Conservation (phyloP, 2,888 invertebrate genomes). For the Perdita meconis region DNA sequence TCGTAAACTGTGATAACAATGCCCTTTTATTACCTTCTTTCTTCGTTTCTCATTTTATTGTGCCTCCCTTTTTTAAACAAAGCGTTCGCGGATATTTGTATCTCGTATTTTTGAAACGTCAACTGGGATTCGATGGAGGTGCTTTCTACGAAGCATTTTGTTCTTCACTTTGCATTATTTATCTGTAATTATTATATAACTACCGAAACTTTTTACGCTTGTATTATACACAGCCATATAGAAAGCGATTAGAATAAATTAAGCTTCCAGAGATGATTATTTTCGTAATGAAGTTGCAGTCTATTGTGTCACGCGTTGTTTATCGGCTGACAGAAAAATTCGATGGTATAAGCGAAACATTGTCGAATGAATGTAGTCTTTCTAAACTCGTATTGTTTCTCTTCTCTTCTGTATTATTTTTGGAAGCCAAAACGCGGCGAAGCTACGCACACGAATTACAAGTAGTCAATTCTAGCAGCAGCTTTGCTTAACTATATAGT, state of each 20-base stretch:
- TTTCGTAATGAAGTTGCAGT: slow-evolving; percentile 37
- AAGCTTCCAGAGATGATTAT: slow-evolving; percentile 53
- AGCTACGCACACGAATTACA: slow-evolving; percentile 50
- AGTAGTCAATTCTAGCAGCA: slow-evolving; percentile 44
- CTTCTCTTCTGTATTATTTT: background rate
- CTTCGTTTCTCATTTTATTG: background rate
- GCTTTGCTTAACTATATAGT: slow-evolving; percentile 74
- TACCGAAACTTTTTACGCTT: slow-evolving; percentile 61
- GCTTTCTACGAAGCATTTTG: slow-evolving; percentile 58
- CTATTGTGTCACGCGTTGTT: slow-evolving; percentile 37
- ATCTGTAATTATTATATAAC: slow-evolving; percentile 45
- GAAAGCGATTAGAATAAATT: slow-evolving; percentile 58
- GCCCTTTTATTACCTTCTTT: slow-evolving; percentile 40
- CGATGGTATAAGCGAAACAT: slow-evolving; percentile 2
- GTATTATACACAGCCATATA: slow-evolving; percentile 54
- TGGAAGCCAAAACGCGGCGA: slow-evolving; percentile 29
- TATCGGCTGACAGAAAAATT: slow-evolving; percentile 39
- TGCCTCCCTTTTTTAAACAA: slow-evolving; percentile 21
- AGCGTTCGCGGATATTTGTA: slow-evolving; percentile 28
- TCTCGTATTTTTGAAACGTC: slow-evolving; percentile 37
- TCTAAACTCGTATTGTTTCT: slow-evolving; percentile 18
- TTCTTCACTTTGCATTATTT: slow-evolving; percentile 53
- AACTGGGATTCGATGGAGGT: slow-evolving; percentile 44
- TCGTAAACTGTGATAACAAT: slow-evolving; percentile 64
- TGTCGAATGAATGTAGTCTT: background rate